Conservation (phyloP, 2,113 vertebrate genomes). For the Halichoeres trimaculatus region DNA sequence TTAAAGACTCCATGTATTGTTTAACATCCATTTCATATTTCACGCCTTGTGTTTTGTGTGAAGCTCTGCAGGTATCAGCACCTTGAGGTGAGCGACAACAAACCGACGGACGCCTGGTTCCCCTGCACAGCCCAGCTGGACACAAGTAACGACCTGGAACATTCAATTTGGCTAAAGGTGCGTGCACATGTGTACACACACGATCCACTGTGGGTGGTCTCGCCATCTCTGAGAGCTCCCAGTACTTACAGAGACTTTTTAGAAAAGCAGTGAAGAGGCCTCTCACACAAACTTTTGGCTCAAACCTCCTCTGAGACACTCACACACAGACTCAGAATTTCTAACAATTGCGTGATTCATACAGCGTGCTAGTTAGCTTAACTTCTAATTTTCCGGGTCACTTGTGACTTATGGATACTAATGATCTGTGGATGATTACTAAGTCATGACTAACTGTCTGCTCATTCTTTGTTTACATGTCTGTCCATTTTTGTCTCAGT, state of each 20-base stretch:
- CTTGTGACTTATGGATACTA: slow-evolving; percentile 33
- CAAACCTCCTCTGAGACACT: not conserved
- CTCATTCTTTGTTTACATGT: slow-evolving; percentile 38
- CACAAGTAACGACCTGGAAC: slow-evolving; percentile 70
- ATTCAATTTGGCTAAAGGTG: slow-evolving; percentile 90
- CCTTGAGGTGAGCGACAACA: slow-evolving; percentile 74
- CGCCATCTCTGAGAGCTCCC: slow-evolving; percentile 35
- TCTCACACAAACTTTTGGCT: slow-evolving; percentile 30
- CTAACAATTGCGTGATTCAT: slow-evolving; percentile 53
- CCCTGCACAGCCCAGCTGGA: slow-evolving; percentile 83
- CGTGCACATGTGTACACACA: not conserved
- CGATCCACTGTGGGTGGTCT: slow-evolving; percentile 35
- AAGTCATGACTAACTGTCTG: slow-evolving; percentile 28
- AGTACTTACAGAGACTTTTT: slow-evolving; percentile 43
- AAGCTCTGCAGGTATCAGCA: slow-evolving; percentile 87
- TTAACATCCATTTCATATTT: not conserved
- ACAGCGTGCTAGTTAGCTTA: slow-evolving; percentile 7
- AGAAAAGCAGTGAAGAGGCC: slow-evolving; percentile 29
- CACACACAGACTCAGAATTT: slow-evolving; percentile 23
- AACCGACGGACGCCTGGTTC: slow-evolving; percentile 85
- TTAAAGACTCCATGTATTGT: not conserved
- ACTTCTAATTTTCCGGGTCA: slow-evolving; percentile 53
- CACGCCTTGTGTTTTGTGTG: not conserved
- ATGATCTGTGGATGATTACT: slow-evolving; percentile 61
- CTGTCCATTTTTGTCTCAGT: slow-evolving; percentile 4